Evolutionary conservation across 2,113 vertebrate genomes (phyloP).

Genomic region (Ciconia maguari): DNA sequence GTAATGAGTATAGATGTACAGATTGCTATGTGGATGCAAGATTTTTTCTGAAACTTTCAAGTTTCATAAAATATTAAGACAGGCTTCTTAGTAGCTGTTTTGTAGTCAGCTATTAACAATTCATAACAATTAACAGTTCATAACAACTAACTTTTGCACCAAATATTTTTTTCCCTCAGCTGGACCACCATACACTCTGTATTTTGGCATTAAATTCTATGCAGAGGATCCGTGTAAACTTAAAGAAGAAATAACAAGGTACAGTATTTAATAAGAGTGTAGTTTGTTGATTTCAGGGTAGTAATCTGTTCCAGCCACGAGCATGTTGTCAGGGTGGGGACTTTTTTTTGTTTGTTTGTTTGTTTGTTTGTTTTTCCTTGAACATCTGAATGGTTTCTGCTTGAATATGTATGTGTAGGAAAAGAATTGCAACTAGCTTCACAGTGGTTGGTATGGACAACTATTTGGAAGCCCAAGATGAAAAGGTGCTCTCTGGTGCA

Average conservation of each 20-base stretch:
- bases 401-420: background rate
- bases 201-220: slow-evolving; percentile 94
- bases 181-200: slow-evolving; percentile 90
- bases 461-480: background rate
- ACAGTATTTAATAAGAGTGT: slow-evolving; percentile 13
- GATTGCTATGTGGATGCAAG: background rate
- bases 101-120: background rate
- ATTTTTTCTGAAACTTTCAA: background rate
- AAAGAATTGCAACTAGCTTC: background rate
- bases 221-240: slow-evolving; percentile 87
- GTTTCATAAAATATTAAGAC: background rate
- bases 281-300: background rate
- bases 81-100: background rate
- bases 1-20: background rate
- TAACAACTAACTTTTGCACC: background rate
- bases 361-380: background rate
- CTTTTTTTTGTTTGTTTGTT: too few species aligned
- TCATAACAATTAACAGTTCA: background rate
- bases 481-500: background rate
- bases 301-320: background rate
- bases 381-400: background rate
- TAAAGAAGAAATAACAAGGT: slow-evolving; percentile 91
- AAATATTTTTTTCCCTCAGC: slow-evolving; percentile 69
- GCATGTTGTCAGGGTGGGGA: background rate
- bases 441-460: background rate